These are phyloP conservation scores for Venusia cambrica DNA, from an alignment of 2,888 invertebrate genomes.

Conservation along the genomic window DNA sequence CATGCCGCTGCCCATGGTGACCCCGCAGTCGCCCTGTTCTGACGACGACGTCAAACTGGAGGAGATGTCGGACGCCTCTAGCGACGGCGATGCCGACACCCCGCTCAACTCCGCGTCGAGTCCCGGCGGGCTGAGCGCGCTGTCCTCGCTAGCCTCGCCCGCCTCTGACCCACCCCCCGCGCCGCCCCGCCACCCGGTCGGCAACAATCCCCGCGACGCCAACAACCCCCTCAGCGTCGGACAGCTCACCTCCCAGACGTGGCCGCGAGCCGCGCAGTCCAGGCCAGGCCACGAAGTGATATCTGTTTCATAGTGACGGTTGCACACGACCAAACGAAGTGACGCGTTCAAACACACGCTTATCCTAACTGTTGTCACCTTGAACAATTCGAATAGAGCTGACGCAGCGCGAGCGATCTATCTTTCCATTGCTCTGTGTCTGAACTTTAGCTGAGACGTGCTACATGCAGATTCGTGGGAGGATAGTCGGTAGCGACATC, in stretches of 20 bases:
- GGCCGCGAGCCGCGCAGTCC: conserved; percentile 65
- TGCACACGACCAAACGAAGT: conserved; percentile 29
- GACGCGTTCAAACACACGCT: conserved; percentile 20
- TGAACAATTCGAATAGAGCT: conserved; percentile 37
- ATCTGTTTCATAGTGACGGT: conserved; percentile 72
- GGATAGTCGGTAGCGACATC: conserved; percentile 42
- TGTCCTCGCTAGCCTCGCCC: conserved; percentile 86
- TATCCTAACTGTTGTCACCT: conserved; percentile 37
- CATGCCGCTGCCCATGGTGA: conserved; percentile 88
- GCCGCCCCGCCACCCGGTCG: conserved; percentile 88
- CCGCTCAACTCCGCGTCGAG: conserved; percentile 71
- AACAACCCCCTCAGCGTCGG: conserved; percentile 96
- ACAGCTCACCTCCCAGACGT: conserved; percentile 89
- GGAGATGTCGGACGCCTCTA: conserved; percentile 84
- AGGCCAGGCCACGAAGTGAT: conserved; percentile 70
- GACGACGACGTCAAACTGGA: conserved; percentile 86
- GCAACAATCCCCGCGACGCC: conserved; percentile 94
- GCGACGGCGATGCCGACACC: conserved; percentile 79
- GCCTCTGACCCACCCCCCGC: conserved; percentile 84
- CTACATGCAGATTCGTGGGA: conserved; percentile 29
- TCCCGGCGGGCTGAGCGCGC: conserved; percentile 73
- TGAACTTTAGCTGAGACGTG: too few species aligned
- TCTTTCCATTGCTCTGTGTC: conserved; percentile 32
- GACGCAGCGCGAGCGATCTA: conserved; percentile 27
- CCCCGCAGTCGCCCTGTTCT: conserved; percentile 91